phyloP scores from a whole-genome alignment of 2,797 vertebrate genomes.

The Thaleichthys pacificus region DNA sequence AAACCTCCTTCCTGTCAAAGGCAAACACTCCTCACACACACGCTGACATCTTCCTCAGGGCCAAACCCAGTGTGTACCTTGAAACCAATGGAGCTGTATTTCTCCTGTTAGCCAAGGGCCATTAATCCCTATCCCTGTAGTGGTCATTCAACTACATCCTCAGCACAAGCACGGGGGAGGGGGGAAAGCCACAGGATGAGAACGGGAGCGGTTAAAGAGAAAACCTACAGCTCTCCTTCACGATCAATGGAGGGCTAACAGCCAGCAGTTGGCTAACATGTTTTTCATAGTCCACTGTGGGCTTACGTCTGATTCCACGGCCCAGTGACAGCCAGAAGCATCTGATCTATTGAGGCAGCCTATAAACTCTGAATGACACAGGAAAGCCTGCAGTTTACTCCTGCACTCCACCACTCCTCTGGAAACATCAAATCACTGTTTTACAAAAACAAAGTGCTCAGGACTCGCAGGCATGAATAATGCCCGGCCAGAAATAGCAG shows the following conservation, averaged over 20 bases:
- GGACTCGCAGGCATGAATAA: slow-evolving; percentile 20
- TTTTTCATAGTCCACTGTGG: background rate
- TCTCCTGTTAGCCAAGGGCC: background rate
- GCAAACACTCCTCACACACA: no score
- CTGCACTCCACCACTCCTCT: slow-evolving; percentile 11
- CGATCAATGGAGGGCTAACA: slow-evolving; percentile 41
- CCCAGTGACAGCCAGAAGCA: no score
- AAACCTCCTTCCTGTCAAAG: no score
- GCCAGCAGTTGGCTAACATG: slow-evolving; percentile 1
- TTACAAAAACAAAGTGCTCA: slow-evolving; percentile 33
- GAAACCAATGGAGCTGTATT: slow-evolving; percentile 14
- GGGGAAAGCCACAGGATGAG: slow-evolving; percentile 46
- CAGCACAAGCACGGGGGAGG: slow-evolving; percentile 13
- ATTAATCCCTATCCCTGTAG: slow-evolving; percentile 9
- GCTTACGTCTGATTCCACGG: no score
- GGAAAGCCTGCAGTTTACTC: slow-evolving; percentile 16
- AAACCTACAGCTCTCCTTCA: slow-evolving; percentile 16
- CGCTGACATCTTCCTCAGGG: no score
- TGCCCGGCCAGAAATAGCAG: slow-evolving; percentile 30
- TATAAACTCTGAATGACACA: slow-evolving; percentile 4
- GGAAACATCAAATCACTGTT: slow-evolving; percentile 26
- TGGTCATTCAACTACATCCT: slow-evolving; percentile 33
- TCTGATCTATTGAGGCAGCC: slow-evolving; percentile 1
- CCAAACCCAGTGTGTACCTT: background rate
- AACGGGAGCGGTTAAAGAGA: background rate